These are phyloP conservation scores for Callipepla squamata DNA, from an alignment of 2,113 vertebrate genomes.

Conservation along the genomic window DNA sequence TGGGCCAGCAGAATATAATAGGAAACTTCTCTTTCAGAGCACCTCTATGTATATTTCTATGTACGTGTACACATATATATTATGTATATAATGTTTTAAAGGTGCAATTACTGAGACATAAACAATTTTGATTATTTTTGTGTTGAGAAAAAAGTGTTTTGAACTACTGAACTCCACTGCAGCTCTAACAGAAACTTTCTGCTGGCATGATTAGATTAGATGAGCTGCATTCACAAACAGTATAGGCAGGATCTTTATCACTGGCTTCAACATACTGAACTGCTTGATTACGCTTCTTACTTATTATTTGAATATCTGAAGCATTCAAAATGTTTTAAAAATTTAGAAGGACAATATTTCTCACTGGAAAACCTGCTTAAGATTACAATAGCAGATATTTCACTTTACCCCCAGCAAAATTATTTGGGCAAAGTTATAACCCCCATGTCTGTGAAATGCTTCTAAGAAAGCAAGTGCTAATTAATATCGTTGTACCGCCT, in stretches of 20 bases:
- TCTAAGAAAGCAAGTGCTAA: neutral
- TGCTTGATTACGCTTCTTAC: neutral
- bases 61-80: neutral
- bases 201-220: neutral
- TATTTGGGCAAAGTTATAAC: neutral
- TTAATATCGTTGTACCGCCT: neutral
- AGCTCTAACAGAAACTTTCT: neutral
- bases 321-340: neutral
- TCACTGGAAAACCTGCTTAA: neutral
- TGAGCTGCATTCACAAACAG: neutral
- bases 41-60: neutral
- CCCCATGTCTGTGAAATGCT: neutral
- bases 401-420: neutral
- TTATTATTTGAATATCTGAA: neutral
- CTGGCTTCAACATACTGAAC: neutral
- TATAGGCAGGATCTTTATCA: neutral
- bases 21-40: too few species aligned
- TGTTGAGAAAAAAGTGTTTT: neutral
- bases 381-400: neutral
- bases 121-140: neutral
- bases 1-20: too few species aligned
- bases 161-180: neutral
- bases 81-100: neutral
- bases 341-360: neutral
- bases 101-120: neutral